Evolutionary conservation across 2,797 vertebrate species (phyloP).

Genomic region (Adelosebastes latens): DNA sequence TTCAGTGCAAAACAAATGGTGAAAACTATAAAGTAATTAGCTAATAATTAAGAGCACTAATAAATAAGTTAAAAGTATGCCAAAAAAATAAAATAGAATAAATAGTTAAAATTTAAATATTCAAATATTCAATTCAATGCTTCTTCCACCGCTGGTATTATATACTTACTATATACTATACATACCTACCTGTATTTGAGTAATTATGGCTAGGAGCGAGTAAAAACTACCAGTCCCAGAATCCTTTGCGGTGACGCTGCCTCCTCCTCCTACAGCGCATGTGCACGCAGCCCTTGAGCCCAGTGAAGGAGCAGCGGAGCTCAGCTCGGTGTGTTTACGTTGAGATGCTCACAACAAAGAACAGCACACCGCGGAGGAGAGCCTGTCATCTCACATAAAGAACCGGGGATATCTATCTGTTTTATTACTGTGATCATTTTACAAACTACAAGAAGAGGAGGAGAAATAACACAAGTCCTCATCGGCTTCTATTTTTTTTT

Average conservation of each 20-base stretch:
- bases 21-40: too few relatives aligned
- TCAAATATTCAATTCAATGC: too few relatives aligned
- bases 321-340: slow-evolving; percentile 76
- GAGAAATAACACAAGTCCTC: neutral
- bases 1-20: too few relatives aligned
- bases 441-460: neutral
- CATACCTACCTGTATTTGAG: too few relatives aligned
- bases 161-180: too few relatives aligned
- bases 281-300: neutral
- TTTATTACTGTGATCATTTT: neutral
- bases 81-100: too few relatives aligned
- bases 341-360: slow-evolving; percentile 81
- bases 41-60: too few relatives aligned
- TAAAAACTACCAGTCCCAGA: slow-evolving; percentile 41
- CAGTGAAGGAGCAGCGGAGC: slow-evolving; percentile 21
- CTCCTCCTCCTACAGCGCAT: slow-evolving; percentile 42
- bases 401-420: slow-evolving; percentile 27
- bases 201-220: neutral
- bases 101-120: too few relatives aligned
- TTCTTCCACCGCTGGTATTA: too few relatives aligned
- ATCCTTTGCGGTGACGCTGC: slow-evolving; percentile 24
- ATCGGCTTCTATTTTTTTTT: neutral
- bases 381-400: slow-evolving; percentile 37
- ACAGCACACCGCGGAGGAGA: slow-evolving; percentile 55
- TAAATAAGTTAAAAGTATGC: too few relatives aligned